Conservation (phyloP, 2,888 invertebrate species). For the Hirtodrosophila alboralis region DNA sequence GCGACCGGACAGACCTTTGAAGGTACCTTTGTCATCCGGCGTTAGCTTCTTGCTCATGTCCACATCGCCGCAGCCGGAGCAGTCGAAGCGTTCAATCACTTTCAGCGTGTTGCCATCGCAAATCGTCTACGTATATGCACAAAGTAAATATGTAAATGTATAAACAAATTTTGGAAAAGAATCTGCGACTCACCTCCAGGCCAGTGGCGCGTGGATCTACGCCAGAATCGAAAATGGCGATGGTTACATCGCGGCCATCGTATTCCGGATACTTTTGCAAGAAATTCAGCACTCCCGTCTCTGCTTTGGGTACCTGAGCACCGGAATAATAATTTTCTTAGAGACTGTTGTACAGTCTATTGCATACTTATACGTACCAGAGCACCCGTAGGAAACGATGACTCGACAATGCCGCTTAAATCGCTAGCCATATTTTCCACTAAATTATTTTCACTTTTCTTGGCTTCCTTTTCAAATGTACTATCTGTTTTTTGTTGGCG, state of each 20-base stretch:
- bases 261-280: constrained; percentile 93
- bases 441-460: constrained; percentile 29
- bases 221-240: constrained; percentile 98
- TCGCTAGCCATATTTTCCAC: constrained; percentile 62
- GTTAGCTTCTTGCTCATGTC: constrained; percentile 92
- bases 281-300: constrained; percentile 95
- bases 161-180: not conserved
- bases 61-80: constrained; percentile 98
- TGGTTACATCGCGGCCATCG: constrained; percentile 95
- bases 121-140: constrained; percentile 87
- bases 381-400: constrained; percentile 92
- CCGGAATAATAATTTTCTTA: not conserved
- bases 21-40: constrained; percentile 88
- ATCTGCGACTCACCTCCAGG: constrained; percentile 88
- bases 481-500: constrained; percentile 19
- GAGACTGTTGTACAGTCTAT: not conserved
- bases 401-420: constrained; percentile 84
- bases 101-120: constrained; percentile 93
- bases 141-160: not conserved
- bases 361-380: constrained; percentile 85
- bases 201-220: constrained; percentile 98
- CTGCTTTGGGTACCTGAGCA: constrained; percentile 90
- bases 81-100: constrained; percentile 97
- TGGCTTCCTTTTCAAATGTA: constrained; percentile 17
- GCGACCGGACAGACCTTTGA: constrained; percentile 94